Base-by-base conservation (phyloP, 1,140 invertebrate species). In the Bombus superbus region DNA sequence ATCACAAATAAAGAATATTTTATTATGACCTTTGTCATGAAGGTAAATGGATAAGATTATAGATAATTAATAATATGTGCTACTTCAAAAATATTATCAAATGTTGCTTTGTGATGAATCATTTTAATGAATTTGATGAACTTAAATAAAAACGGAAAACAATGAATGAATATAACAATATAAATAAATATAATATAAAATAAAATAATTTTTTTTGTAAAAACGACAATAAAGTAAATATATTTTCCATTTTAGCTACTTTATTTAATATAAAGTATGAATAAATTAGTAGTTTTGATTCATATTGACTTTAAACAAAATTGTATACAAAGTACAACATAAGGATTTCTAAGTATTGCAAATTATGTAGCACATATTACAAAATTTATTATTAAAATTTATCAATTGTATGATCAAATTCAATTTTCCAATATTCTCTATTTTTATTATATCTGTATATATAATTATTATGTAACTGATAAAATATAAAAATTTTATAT, bases 1-100 rank as follows among this genome's bases (percentile, higher is more conserved):
- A 28, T 59, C 15, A n/a, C 59, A 84, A 59, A 71, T 72, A 79
- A 62, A 64, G 28, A 40, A 71, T 35, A 57, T 79, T 40, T 38
- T 32, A 44, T 47, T 59, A 62, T 74, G 35, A 62, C 25, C 18
- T 47, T 62, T 3, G 62, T 85, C 32, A 62, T 44, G 25, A 40
- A 59, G 28, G 59, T 28, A 32, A 32, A 13, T 13, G 2, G n/a
- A 62, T n/a, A n/a, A 62, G 28, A 62, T 62, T 62, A 44, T 68
- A 0, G 44, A 28, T 44, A 35, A 78, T 28, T 57, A 38, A 57
- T 59, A 72, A 83, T 76, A 75, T 76, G 47, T 81, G 28, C 38
- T 81, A 47, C 40, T 53, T 42, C 4, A n/a, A 73, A 73, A 59
- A 22, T 81, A 57, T 25, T 72, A 18, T 42, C 1, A 15, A 44